Percentiles rank a stretch among this genome's conserved stretches.
Evolutionary conservation across 1,140 invertebrate genomes (phyloP).

Genomic region (Drosophila auraria): DNA sequence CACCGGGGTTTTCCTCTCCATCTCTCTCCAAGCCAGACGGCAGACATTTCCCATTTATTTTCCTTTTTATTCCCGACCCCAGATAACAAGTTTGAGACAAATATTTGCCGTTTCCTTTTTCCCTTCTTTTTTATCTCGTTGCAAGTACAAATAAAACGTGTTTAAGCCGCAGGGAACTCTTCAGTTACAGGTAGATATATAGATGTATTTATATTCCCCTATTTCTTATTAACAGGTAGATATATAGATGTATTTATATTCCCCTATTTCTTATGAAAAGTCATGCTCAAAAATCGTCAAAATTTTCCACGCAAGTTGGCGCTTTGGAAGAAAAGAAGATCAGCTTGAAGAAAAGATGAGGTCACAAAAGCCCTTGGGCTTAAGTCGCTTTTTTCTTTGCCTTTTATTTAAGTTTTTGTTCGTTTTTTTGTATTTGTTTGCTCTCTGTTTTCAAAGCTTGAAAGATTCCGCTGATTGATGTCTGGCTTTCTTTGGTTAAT

Average conservation of each 20-base stretch:
- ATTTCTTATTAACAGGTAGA: too few relatives aligned
- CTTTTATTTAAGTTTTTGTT: conserved; percentile 10
- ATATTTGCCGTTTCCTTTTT: conserved; percentile 41
- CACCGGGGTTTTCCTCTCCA: not conserved
- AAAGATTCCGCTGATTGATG: conserved; percentile 43
- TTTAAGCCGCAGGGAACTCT: conserved; percentile 24
- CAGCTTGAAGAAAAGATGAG: conserved; percentile 39
- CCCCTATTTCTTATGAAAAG: conserved; percentile 28
- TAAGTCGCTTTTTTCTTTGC: conserved; percentile 12
- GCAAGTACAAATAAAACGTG: conserved; percentile 66
- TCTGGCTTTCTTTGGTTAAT: conserved; percentile 44
- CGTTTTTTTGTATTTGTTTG: conserved; percentile 4
- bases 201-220: conserved; percentile 5
- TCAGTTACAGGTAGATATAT: conserved; percentile 49
- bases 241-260: not conserved
- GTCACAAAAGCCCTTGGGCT: conserved; percentile 42
- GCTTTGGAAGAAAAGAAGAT: conserved; percentile 22
- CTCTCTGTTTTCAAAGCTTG: conserved; percentile 14
- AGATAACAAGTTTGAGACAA: conserved; percentile 33
- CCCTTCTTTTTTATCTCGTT: conserved; percentile 34
- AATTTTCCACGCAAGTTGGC: conserved; percentile 37
- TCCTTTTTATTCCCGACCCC: conserved; percentile 15
- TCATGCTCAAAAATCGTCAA: conserved; percentile 27
- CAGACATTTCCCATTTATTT: conserved; percentile 14
- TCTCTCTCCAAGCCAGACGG: conserved; percentile 1